Base-by-base conservation (phyloP, 2,797 vertebrate species). In the Tenualosa thibaudeaui region DNA sequence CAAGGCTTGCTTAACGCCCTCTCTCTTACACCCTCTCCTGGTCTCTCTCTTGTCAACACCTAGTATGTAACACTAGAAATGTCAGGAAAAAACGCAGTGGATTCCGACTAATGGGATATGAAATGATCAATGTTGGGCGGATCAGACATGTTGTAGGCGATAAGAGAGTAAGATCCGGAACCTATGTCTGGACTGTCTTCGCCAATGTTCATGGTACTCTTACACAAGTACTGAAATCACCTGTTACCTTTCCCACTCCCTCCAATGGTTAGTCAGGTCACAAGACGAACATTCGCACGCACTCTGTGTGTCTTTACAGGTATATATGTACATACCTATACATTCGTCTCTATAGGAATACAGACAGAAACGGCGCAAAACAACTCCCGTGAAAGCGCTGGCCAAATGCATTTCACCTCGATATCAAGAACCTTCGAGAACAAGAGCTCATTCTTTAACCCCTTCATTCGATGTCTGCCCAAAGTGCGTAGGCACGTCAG, bases 341-440 rank as follows among this genome's bases (percentile, higher is more conserved):
- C 40, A 68, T 84, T 78, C 50, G 82, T 86, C 37, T 31, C 15
- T 81, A 58, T 56, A 17, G 58, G 81, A 46, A 50, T 15, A 37
- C 50, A 22, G 24, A 8, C 4, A 43, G 15, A 75, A 15, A 75
- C 19, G 19, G 2, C 3, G 71, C 40, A 19, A 12, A 78, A 46
- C 37, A 78, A 78, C 71, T 37, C 31, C 26, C 3, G 40, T 78
- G 40, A 46, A 43, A 78, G 71, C 40, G 71, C 40, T 90, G 90
- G 89, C 86, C 91, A 71, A 85, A 89, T 82, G 90, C 89, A 91
- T 92, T 93, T 94, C 92, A 92, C 90, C 87, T 93, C 92, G 40
- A 22, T 94, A 90, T 94, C 93, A 89, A 91, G 93, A 97, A 96
- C 89, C 93, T 95, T 98, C 97, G 93, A 96, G 97, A 98, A 97